Evolutionary conservation across 2,113 vertebrate species (phyloP).

Genomic region (Pipa parva): DNA sequence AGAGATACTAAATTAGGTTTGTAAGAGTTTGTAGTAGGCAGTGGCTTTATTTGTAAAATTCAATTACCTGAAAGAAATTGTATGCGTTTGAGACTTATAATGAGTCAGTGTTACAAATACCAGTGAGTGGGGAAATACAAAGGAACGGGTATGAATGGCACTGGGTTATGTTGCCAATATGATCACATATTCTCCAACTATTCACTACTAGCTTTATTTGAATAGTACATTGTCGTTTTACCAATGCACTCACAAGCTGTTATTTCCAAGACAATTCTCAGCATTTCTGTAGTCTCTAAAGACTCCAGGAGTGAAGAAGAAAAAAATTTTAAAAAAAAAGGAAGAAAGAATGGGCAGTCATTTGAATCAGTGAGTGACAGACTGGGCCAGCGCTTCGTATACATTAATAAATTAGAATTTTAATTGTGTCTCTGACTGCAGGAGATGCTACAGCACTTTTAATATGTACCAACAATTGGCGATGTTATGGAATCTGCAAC

Average conservation of each 20-base stretch:
- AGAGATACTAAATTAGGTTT: not conserved
- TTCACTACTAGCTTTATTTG: constrained; percentile 32
- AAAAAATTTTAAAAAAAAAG: too few species aligned
- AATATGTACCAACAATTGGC: constrained; percentile 89
- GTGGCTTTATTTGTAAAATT: constrained; percentile 13
- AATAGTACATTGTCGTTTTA: constrained; percentile 49
- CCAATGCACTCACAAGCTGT: constrained; percentile 47
- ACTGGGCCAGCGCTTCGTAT: constrained; percentile 87
- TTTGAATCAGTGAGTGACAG: constrained; percentile 93
- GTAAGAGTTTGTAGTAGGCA: too few species aligned
- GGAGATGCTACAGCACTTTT: constrained; percentile 78
- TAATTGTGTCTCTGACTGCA: constrained; percentile 91
- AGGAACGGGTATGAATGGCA: constrained; percentile 20
- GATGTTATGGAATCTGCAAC: constrained; percentile 76
- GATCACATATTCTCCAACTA: constrained; percentile 40
- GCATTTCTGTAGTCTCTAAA: constrained; percentile 51
- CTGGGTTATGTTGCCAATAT: not conserved
- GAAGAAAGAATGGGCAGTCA: constrained; percentile 70
- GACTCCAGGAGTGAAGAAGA: constrained; percentile 55
- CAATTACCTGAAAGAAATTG: constrained; percentile 14
- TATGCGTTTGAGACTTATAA: not conserved
- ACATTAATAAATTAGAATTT: constrained; percentile 99
- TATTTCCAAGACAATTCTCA: constrained; percentile 52
- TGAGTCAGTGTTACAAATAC: constrained; percentile 20
- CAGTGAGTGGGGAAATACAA: constrained; percentile 5